Conservation (phyloP, 2,888 invertebrate species). For the Drosophila suboccidentalis region DNA sequence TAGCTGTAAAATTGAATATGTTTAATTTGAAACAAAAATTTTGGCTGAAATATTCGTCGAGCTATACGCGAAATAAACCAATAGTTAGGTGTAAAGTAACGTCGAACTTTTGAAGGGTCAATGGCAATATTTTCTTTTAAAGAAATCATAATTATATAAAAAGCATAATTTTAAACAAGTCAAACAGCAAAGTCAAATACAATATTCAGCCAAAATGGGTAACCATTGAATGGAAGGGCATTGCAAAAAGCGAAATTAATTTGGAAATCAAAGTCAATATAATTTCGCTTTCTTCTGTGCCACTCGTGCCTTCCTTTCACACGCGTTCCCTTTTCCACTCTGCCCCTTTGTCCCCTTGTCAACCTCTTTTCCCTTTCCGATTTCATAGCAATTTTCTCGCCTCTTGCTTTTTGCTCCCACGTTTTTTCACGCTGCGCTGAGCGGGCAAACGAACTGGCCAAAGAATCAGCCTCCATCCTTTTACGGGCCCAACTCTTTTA, state of each 20-base stretch:
- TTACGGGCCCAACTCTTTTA: conserved; percentile 47
- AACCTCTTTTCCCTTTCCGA: neutral
- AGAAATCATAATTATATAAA: neutral
- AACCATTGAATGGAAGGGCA: conserved; percentile 25
- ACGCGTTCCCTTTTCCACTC: neutral
- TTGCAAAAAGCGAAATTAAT: conserved; percentile 57
- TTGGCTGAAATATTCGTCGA: neutral
- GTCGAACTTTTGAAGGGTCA: neutral
- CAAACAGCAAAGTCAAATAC: conserved; percentile 7
- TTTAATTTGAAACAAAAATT: neutral
- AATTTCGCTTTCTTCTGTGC: conserved; percentile 71
- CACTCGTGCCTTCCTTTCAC: conserved; percentile 20
- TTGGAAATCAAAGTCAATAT: conserved; percentile 77
- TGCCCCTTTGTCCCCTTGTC: neutral
- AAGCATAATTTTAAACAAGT: neutral
- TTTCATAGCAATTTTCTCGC: conserved; percentile 22
- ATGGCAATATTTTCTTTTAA: neutral
- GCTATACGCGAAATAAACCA: neutral
- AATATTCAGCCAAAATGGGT: conserved; percentile 6
- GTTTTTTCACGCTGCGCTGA: conserved; percentile 45
- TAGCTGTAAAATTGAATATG: conserved; percentile 8
- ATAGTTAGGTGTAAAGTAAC: neutral
- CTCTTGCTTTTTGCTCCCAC: conserved; percentile 1
- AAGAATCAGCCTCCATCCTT: conserved; percentile 18
- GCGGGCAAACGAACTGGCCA: conserved; percentile 33